Evolutionary conservation across 37 sponge, comb jelly and placozoan species (phyloP).

Genomic region (Haliclona indistincta): DNA sequence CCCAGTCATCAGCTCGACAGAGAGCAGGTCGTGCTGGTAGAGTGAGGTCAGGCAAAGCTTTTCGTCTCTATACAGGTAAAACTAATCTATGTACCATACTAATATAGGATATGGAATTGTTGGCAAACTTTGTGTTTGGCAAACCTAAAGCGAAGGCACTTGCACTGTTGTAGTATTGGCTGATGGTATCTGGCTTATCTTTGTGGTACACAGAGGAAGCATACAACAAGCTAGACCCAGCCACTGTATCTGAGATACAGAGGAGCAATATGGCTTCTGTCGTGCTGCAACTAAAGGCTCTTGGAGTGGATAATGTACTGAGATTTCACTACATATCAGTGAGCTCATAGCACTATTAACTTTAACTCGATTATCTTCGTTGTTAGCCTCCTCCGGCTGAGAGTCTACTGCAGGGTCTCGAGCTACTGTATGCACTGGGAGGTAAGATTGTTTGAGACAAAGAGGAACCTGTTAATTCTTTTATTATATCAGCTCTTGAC

Average conservation of each 20-base stretch:
- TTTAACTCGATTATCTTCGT: neutral
- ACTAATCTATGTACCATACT: neutral
- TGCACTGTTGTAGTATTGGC: too few species aligned
- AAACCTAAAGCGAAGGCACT: too few species aligned
- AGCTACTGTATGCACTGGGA: constrained; percentile 88
- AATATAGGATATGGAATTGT: neutral
- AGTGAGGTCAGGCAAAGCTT: constrained; percentile 83
- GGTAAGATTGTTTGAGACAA: constrained; percentile 35
- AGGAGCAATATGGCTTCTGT: constrained; percentile 79
- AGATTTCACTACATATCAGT: constrained; percentile 88
- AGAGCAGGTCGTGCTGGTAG: constrained; percentile 92
- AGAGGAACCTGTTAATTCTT: neutral
- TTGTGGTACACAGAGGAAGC: constrained; percentile 44
- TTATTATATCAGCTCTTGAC: constrained; percentile 65
- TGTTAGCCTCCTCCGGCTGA: constrained; percentile 86
- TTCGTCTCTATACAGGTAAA: constrained; percentile 68
- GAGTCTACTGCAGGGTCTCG: constrained; percentile 66
- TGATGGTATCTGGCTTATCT: too few species aligned
- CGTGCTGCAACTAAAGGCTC: constrained; percentile 88
- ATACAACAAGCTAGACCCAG: constrained; percentile 39
- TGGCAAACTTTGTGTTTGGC: too few species aligned
- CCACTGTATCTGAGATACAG: constrained; percentile 81
- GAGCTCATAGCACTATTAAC: constrained; percentile 17
- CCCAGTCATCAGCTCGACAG: constrained; percentile 88
- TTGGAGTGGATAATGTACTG: constrained; percentile 90